Evolutionary conservation across 2,113 vertebrate species (phyloP), one percentile per base, ranked within the genome.

Genomic region (Rhodinocichla rosea): DNA sequence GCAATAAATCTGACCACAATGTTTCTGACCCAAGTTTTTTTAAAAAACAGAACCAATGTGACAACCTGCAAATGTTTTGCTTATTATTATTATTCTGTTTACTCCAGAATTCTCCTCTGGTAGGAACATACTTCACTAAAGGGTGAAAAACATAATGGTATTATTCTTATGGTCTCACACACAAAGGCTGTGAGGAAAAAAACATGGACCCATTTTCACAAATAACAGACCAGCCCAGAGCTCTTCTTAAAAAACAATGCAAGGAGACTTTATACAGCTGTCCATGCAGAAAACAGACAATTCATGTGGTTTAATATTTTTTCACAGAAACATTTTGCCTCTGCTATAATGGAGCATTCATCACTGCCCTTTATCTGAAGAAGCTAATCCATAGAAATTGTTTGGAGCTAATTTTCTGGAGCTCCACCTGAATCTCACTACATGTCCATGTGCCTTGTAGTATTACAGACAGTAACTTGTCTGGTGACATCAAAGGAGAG

Each of bases 361-460:
- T 27, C 27, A 45, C 13, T 75, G 33, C 44, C 13, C 22, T 63
- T 42, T 50, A 52, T 28, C 27, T 85, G 24, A 91, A 68, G 84
- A 62, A 84, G 30, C 21, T 33, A 85, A 73, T 73, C 44, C 49
- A n/a, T 5, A 69, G 50, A 56, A 68, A 49, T 40, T 40, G 23
- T 81, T 82, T 49, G 67, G 53, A 89, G 33, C 11, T 35, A 27
- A 33, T 95, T 73, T 82, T 88, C 44, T 76, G 47, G 57, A 73
- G 18, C 52, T 73, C 62, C 19, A 33, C 28, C 37, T 64, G 60
- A 82, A 45, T 70, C 16, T 75, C 35, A 24, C 26, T 33, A 2
- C 0, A 0, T 39, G 64, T 26, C 52, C 0, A 0, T n/a, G 35
- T 47, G 64, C 33, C 30, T 77, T 1, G 1, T 8, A 47, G 22